phyloP scores from a whole-genome alignment of 2,797 vertebrate genomes.

The Eutrigla gurnardus region DNA sequence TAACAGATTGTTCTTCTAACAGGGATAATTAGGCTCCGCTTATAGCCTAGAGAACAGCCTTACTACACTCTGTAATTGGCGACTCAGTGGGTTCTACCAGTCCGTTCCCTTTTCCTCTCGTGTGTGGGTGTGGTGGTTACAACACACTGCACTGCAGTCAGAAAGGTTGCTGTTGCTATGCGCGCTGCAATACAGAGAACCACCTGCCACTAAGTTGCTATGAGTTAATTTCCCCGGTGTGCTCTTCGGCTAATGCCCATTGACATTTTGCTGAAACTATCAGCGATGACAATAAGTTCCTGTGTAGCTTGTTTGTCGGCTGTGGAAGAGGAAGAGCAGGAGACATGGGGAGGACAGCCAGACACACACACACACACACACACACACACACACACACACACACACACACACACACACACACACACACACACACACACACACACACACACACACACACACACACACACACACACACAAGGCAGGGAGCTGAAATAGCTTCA shows the following conservation, averaged over 20 bases:
- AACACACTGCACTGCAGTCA: slow-evolving; percentile 81
- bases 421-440: slow-evolving; percentile 67
- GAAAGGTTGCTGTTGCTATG: slow-evolving; percentile 79
- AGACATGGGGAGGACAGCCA: slow-evolving; percentile 45
- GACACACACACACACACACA: slow-evolving; percentile 64
- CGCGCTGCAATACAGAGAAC: slow-evolving; percentile 62
- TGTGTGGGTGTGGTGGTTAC: slow-evolving; percentile 80
- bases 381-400: slow-evolving; percentile 67
- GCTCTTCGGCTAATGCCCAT: slow-evolving; percentile 35
- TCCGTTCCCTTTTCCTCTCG: slow-evolving; percentile 62
- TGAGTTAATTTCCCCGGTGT: slow-evolving; percentile 59
- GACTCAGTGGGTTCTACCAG: slow-evolving; percentile 79
- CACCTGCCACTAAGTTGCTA: slow-evolving; percentile 65
- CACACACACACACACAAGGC: slow-evolving; percentile 64
- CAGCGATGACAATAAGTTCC: slow-evolving; percentile 51
- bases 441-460: slow-evolving; percentile 68
- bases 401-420: slow-evolving; percentile 66
- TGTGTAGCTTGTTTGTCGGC: slow-evolving; percentile 44
- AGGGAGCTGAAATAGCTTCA: slow-evolving; percentile 64
- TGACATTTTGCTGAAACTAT: slow-evolving; percentile 58
- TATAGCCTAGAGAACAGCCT: slow-evolving; percentile 81
- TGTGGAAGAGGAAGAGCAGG: slow-evolving; percentile 58
- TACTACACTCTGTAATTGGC: slow-evolving; percentile 86
- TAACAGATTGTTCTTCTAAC: slow-evolving; percentile 85
- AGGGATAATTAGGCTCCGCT: slow-evolving; percentile 86